Evolutionary conservation across 2,888 invertebrate genomes (phyloP).

Genomic region (Hoplodrina blanda): DNA sequence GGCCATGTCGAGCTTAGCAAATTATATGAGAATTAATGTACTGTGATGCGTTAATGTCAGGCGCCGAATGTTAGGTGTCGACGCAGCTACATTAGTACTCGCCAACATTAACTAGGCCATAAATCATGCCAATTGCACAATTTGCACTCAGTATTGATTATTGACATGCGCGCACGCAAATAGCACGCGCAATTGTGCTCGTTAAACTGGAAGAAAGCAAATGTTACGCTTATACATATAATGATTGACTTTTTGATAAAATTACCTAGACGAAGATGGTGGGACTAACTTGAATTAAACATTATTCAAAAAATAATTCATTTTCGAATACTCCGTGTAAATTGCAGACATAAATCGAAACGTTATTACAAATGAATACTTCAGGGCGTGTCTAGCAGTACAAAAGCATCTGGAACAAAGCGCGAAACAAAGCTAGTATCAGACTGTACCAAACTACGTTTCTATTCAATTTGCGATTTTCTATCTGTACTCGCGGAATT

Average conservation of each 20-base stretch:
- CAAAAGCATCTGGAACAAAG: slow-evolving; percentile 72
- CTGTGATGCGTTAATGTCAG: slow-evolving; percentile 39
- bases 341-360: slow-evolving; percentile 25
- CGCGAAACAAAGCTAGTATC: slow-evolving; percentile 72
- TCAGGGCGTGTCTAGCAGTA: slow-evolving; percentile 20
- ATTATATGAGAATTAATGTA: slow-evolving; percentile 35
- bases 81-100: slow-evolving; percentile 24
- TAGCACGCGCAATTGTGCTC: slow-evolving; percentile 18
- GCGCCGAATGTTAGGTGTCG: slow-evolving; percentile 38
- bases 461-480: slow-evolving; percentile 82
- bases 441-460: slow-evolving; percentile 74
- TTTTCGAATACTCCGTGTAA: background rate
- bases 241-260: too few relatives aligned
- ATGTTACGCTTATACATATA: background rate
- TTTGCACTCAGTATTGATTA: slow-evolving; percentile 43
- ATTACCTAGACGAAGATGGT: too few relatives aligned
- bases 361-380: slow-evolving; percentile 40
- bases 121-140: slow-evolving; percentile 45
- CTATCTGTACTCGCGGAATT: slow-evolving; percentile 76
- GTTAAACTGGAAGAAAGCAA: slow-evolving; percentile 1
- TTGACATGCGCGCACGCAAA: slow-evolving; percentile 42
- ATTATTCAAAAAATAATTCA: too few relatives aligned
- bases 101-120: slow-evolving; percentile 24
- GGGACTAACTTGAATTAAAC: too few relatives aligned
- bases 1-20: slow-evolving; percentile 19